Base-by-base conservation (phyloP, 2,113 vertebrate genomes). In the Callocephalon fimbriatum region DNA sequence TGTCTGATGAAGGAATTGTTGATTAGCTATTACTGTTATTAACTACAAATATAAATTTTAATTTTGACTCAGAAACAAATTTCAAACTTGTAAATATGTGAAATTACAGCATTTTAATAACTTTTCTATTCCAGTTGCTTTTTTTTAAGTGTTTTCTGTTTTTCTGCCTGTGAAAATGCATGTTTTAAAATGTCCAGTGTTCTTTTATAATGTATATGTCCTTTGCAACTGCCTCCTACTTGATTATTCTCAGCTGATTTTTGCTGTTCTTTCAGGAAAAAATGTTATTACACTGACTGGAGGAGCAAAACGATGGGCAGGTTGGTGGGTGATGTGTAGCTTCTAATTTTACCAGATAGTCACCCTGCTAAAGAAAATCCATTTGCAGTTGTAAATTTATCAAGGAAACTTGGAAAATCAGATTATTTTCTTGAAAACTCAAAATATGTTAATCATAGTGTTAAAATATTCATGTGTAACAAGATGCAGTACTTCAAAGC, bases 221-320 rank as follows among this genome's bases (percentile, higher is more conserved):
- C 56, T 89, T 95, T 77, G 84, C 13, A 81, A 0, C 72, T 91
- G 86, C 91, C 47, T 96, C 29, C 59, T 81, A 21, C 67, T 83
- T 92, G 51, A 91, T 86, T 97, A 76, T 94, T 81, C 73, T 97
- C 74, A 95, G 48, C 59, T 98, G 50, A 95, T 96, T 96, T 98
- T 89, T 97, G 40, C 88, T 98, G 83, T 97, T 97, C 94, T 98
- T 98, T 97, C 97, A 99, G 99, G 98, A 99, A 99, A 98, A 99
- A 99, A 98, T 99, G 98, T 97, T 99, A 99, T 98, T 99, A 99
- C 95, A 99, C 99, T 96, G 99, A 99, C 97, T 98, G 98, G 98
- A 99, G 98, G 98, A 99, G 98, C 97, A 99, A 99, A 98, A 98
- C 98, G 75, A 98, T 99, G 98, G 98, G 99, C 98, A 99, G 99